Percentiles rank a stretch among this genome's conserved stretches.
Evolutionary conservation across 2,113 vertebrate genomes (phyloP).

Genomic region (Ciconia stormi): DNA sequence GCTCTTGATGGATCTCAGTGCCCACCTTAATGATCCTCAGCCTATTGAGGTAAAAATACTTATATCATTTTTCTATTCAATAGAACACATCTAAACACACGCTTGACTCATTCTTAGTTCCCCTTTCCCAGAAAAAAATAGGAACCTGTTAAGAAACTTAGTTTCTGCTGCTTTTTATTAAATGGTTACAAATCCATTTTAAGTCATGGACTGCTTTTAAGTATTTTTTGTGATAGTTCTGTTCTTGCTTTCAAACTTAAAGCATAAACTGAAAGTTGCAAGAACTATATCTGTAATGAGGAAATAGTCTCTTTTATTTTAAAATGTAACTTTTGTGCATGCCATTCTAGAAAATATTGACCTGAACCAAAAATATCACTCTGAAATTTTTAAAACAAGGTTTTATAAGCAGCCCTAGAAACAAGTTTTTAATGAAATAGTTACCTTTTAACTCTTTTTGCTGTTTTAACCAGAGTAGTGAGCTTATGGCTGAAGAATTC

Average conservation of each 20-base stretch:
- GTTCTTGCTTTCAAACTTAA: background rate
- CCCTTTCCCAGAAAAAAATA: background rate
- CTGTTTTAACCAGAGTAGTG: background rate
- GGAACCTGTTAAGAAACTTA: background rate
- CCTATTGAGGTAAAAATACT: constrained; percentile 87
- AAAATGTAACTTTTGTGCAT: background rate
- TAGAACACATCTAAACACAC: background rate
- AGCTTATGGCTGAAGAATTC: background rate
- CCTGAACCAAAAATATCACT: background rate
- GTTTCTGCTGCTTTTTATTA: background rate
- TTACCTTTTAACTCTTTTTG: background rate
- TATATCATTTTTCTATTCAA: background rate
- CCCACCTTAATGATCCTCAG: constrained; percentile 95
- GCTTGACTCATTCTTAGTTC: background rate
- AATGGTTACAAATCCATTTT: fast-evolving
- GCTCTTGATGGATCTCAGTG: constrained; percentile 95
- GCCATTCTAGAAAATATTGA: background rate
- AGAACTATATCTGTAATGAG: background rate
- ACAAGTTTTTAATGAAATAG: background rate
- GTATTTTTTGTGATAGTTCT: background rate
- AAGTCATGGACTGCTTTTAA: background rate
- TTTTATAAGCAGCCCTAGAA: background rate
- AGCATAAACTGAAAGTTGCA: background rate
- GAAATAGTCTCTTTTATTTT: background rate
- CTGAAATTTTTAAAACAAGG: background rate